Percentiles rank a stretch among this genome's conserved stretches.
Conservation (phyloP, 2,113 vertebrate genomes). For the Nettapus auritus region DNA sequence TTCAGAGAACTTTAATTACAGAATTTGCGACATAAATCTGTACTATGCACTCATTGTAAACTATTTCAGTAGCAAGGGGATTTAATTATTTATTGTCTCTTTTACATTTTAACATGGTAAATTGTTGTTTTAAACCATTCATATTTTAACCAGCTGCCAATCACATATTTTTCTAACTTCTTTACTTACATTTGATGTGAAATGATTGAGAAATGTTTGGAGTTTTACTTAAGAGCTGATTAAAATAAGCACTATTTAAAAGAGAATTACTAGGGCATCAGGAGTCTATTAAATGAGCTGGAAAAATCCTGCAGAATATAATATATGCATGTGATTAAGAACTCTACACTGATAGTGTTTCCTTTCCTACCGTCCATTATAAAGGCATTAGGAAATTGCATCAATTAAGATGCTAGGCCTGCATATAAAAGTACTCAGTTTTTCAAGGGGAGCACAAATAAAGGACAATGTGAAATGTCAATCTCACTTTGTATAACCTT, state of each 20-base stretch:
- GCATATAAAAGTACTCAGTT: not conserved
- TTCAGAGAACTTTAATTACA: not conserved
- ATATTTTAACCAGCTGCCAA: not conserved
- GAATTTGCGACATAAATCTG: not conserved
- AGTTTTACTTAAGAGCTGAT: not conserved
- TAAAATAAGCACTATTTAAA: not conserved
- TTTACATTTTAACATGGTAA: not conserved
- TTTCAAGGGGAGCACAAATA: conserved; percentile 9
- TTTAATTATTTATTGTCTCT: not conserved
- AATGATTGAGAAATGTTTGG: not conserved
- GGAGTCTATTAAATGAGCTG: not conserved
- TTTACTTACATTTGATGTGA: not conserved
- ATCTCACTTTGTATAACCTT: not conserved
- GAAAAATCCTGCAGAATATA: not conserved
- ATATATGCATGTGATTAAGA: not conserved
- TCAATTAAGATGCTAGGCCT: not conserved
- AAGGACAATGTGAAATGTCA: not conserved
- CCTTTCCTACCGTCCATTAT: not conserved
- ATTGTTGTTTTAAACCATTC: not conserved
- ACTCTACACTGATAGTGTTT: not conserved
- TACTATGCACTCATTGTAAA: not conserved
- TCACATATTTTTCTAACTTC: not conserved
- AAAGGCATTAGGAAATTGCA: conserved; percentile 3
- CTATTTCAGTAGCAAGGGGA: not conserved
- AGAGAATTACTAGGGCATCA: conserved; percentile 6